Conservation (phyloP, 2,113 vertebrate species). For the Lutjanus erythropterus region DNA sequence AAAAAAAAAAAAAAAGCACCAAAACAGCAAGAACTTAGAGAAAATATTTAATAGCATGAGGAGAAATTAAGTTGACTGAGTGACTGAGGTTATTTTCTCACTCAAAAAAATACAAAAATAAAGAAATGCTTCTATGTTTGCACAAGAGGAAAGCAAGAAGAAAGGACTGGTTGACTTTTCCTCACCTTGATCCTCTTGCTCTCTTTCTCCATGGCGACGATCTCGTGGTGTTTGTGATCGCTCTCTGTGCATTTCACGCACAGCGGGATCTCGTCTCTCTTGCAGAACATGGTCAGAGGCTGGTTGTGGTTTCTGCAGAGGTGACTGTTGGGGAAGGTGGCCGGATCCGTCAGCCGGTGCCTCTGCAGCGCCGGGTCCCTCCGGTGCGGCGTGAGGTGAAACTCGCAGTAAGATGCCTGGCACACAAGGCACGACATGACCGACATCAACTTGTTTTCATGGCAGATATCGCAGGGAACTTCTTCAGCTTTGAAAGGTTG, state of each 20-base stretch:
- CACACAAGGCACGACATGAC: conserved; percentile 70
- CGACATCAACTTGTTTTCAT: neutral
- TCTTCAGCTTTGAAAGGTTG: conserved; percentile 58
- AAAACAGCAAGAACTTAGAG: neutral
- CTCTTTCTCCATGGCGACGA: conserved; percentile 86
- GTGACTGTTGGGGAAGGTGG: conserved; percentile 84
- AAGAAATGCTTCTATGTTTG: no score
- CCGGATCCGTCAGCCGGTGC: conserved; percentile 88
- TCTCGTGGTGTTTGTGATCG: conserved; percentile 87
- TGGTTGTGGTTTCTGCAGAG: conserved; percentile 86
- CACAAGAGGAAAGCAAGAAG: neutral
- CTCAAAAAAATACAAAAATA: neutral
- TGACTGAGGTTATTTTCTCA: neutral
- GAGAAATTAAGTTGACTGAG: neutral
- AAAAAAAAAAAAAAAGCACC: neutral
- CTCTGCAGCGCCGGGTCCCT: conserved; percentile 85
- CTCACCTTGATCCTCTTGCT: conserved; percentile 88
- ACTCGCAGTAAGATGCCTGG: conserved; percentile 75
- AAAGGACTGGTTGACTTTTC: neutral
- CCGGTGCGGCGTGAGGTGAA: conserved; percentile 88
- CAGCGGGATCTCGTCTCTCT: conserved; percentile 88
- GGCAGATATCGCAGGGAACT: conserved; percentile 88
- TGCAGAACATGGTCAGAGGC: conserved; percentile 91
- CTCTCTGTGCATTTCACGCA: conserved; percentile 89
- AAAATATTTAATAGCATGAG: no score